Base-by-base conservation (phyloP, 2,113 vertebrate species). In the Lanius collurio region DNA sequence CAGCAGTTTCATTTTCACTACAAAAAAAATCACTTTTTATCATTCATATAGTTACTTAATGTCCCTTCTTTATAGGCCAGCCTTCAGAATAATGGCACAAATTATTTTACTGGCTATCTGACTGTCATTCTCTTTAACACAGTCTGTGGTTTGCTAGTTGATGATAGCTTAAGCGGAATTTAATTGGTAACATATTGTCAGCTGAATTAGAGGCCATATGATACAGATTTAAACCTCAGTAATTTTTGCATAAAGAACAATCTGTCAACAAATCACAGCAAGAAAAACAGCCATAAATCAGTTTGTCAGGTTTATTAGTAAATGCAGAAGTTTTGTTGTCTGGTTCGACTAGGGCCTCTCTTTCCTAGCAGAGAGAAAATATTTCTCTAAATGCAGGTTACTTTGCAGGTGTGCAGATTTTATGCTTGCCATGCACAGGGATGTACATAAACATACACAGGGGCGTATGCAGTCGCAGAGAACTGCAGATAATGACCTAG, bases 131-230 rank as follows among this genome's bases (percentile, higher is more conserved):
- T 85, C 94, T 87, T 97, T 97, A 98, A 83, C 91, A 73, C 76
- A 93, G 94, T 94, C 97, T 89, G n/a, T 96, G 97, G 96, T 97
- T 97, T 41, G 88, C 95, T 94, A 67, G 97, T 89, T 97, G 97
- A 97, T 98, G 97, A 96, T 96, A 96, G 96, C 97, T 98, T 97
- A 97, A 98, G 96, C 95, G 92, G 96, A 95, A 97, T 97, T 97
- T 98, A 98, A 98, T 98, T 98, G 97, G 96, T 97, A 98, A 97
- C 98, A 98, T 98, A 98, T 98, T 98, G 98, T 94, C 85, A 64
- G 92, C 89, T 97, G 97, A 98, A 98, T 98, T 97, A 97, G 97
- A 97, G 94, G 90, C 97, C 98, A 98, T 98, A 98, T 97, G 97
- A 98, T 97, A 94, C 97, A 97, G 93, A 98, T 98, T 98, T 98